These are phyloP conservation scores for Babyrousa celebensis DNA, from an alignment of 2,797 vertebrate species.

Conservation along the genomic window DNA sequence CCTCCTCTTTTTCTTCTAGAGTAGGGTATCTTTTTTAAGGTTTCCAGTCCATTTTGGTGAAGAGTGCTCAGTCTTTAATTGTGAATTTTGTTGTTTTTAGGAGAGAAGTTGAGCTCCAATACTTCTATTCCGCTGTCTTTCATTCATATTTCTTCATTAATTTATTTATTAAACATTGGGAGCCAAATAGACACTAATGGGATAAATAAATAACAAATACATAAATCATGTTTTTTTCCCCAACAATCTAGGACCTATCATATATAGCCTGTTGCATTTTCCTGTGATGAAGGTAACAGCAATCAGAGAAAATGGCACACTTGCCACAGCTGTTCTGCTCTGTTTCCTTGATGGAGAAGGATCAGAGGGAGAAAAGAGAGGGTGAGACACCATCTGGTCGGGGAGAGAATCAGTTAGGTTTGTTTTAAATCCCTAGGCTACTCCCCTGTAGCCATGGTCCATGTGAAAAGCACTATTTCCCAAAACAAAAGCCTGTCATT, in stretches of 20 bases:
- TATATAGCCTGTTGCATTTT: background rate
- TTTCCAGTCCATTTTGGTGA: no score
- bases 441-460: background rate
- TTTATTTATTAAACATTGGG: background rate
- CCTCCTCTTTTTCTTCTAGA: no score
- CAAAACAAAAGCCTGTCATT: background rate
- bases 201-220: background rate
- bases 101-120: no score
- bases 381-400: rapidly evolving
- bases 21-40: no score
- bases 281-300: background rate
- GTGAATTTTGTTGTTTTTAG: no score
- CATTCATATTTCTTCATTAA: background rate
- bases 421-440: background rate
- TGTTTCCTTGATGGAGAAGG: background rate
- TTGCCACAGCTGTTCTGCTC: background rate
- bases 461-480: background rate
- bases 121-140: no score
- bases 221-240: background rate
- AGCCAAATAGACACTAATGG: no score
- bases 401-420: background rate
- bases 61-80: no score
- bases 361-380: no score
- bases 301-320: background rate
- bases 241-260: background rate